Base-by-base conservation (phyloP, 2,797 vertebrate species). In the Limosa lapponica region DNA sequence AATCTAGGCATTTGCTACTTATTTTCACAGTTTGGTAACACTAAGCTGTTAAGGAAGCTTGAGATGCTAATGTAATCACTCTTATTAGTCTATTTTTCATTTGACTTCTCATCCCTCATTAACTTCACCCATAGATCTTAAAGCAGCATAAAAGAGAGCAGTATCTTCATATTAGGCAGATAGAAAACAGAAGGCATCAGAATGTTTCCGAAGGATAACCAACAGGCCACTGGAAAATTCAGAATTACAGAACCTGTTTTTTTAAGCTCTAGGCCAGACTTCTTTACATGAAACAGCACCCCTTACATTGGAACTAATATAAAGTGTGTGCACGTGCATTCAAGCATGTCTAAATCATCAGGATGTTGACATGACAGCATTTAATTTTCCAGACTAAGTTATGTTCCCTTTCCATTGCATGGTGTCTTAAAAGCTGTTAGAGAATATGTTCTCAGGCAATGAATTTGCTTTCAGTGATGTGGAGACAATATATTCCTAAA, bases 311-410 rank as follows among this genome's bases (percentile, higher is more conserved):
- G 24, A 81, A 48, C 27, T 87, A 92, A 81, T 87, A 69, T 24
- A 78, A 94, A 91, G 15, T 25, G 13, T 83, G 39, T 61, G 43
- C n/a, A 82, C 16, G 65, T 79, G 54, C 30, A 65, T 87, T 83
- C 82, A 73, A 84, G 74, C 49, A 70, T 57, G 43, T 72, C 75
- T 92, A 74, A 75, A 75, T 80, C 82, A 89, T 70, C 71, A 66
- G 86, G 62, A 82, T 77, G 58, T 37, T 92, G 90, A 86, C 51
- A 89, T 87, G 87, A 74, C 78, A 89, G 39, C 19, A 89, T 77
- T 87, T 67, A 92, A 89, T 61, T 95, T 96, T 94, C 62, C 82
- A 88, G 79, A 77, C 49, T 82, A 64, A 92, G 82, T 89, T 82
- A 86, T 93, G 82, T 87, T 64, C 49, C 8, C 18, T 93, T 94